phyloP scores from a whole-genome alignment of 2,797 vertebrate species.

The Paramormyrops hopkinsi region DNA sequence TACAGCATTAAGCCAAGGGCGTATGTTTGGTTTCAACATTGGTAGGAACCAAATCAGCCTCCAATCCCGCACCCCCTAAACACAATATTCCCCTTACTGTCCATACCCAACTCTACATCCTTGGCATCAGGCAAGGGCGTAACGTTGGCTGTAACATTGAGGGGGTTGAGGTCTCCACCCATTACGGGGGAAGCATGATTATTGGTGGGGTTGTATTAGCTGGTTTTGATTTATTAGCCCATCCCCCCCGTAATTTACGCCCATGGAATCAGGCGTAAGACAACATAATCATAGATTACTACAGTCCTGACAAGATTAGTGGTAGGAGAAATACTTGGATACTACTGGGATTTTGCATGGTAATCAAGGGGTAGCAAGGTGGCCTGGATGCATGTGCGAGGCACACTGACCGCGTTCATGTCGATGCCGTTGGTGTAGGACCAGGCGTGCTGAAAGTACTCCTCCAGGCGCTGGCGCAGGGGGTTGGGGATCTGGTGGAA shows the following conservation, averaged over 20 bases:
- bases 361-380: background rate
- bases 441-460: slow-evolving; percentile 76
- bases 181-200: background rate
- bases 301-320: slow-evolving; percentile 15
- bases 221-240: background rate
- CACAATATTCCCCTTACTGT: background rate
- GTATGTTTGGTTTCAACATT: background rate
- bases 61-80: background rate
- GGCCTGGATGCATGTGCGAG: background rate
- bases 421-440: slow-evolving; percentile 77
- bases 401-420: slow-evolving; percentile 70
- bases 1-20: background rate
- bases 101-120: background rate
- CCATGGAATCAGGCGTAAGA: background rate
- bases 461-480: slow-evolving; percentile 70
- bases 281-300: background rate
- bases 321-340: background rate
- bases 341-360: background rate
- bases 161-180: background rate
- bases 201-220: background rate
- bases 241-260: background rate
- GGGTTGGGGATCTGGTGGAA: slow-evolving; percentile 86
- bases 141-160: background rate
- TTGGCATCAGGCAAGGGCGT: background rate
- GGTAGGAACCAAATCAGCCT: background rate